phyloP scores from a whole-genome alignment of 1,140 invertebrate genomes.

The Palaemon carinicauda region DNA sequence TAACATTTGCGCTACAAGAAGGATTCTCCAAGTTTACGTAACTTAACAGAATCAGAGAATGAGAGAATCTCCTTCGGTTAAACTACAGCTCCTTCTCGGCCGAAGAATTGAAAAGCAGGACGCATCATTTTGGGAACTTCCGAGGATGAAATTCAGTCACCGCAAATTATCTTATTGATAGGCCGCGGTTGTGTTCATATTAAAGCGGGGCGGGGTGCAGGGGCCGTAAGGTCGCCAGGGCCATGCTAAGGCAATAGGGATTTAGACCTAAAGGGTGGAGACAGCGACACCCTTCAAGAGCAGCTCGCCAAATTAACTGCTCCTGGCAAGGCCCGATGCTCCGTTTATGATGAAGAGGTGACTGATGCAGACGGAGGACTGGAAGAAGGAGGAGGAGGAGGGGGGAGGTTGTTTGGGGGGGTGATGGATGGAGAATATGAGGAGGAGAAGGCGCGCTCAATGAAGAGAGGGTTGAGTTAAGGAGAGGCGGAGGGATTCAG shows the following conservation, averaged over 20 bases:
- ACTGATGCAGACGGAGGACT: not conserved
- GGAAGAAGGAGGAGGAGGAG: not conserved
- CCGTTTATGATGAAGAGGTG: slow-evolving; percentile 15
- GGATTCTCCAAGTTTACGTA: too few species aligned
- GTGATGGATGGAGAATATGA: not conserved
- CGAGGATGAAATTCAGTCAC: not conserved
- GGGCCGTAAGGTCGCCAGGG: not conserved
- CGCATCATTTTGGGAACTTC: not conserved
- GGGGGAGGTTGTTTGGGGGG: not conserved
- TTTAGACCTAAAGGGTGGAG: too few species aligned
- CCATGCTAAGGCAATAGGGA: not conserved
- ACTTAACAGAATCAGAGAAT: too few species aligned
- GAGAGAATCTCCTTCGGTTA: too few species aligned
- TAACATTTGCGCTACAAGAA: too few species aligned
- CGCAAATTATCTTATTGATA: slow-evolving; percentile 28
- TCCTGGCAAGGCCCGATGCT: not conserved
- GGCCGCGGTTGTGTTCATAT: slow-evolving; percentile 7
- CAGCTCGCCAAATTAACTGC: slow-evolving; percentile 12
- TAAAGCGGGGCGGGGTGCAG: not conserved
- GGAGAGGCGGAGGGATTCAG: not conserved
- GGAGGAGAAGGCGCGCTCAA: not conserved
- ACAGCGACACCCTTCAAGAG: not conserved
- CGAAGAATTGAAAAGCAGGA: not conserved
- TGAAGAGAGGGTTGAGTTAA: not conserved
- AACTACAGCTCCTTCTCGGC: not conserved